A percentile compares a stretch with the other conserved stretches of the same genome.
phyloP scores from a whole-genome alignment of 2,797 vertebrate genomes.

The Buphagus erythrorhynchus region DNA sequence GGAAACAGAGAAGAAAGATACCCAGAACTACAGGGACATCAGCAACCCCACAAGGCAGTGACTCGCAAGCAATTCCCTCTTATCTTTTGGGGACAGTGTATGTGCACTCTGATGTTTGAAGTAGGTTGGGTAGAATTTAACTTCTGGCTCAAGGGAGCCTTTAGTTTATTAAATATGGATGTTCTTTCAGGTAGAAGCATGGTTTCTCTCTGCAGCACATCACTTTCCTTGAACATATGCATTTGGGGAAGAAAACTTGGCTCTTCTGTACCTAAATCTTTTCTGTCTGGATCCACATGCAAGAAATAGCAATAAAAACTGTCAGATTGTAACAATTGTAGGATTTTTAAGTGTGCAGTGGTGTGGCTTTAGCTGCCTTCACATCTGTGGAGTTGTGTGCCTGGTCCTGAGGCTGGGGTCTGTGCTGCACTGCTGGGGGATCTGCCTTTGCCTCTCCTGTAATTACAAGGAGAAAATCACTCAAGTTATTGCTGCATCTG shows the following conservation, averaged over 20 bases:
- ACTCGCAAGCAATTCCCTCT: neutral
- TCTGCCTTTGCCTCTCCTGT: neutral
- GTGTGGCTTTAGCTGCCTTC: neutral
- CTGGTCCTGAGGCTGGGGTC: neutral
- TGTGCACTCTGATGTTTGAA: neutral
- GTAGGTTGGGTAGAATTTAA: conserved; percentile 1
- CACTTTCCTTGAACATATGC: neutral
- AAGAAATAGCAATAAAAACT: neutral
- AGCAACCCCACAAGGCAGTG: neutral
- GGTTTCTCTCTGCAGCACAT: neutral
- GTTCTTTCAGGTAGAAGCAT: neutral
- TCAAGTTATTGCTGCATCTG: neutral
- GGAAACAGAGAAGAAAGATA: neutral
- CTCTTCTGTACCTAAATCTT: neutral
- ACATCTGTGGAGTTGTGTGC: neutral
- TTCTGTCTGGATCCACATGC: neutral
- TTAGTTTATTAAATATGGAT: conserved; percentile 49
- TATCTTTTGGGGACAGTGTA: neutral
- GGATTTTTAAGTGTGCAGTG: neutral
- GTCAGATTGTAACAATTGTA: neutral
- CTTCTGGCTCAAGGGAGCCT: conserved; percentile 7
- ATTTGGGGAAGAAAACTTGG: neutral
- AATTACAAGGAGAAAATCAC: conserved; percentile 3
- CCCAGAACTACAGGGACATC: neutral
- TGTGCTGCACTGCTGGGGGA: neutral